Conservation (phyloP, 2,888 invertebrate genomes). For the Eristalis tenax region DNA sequence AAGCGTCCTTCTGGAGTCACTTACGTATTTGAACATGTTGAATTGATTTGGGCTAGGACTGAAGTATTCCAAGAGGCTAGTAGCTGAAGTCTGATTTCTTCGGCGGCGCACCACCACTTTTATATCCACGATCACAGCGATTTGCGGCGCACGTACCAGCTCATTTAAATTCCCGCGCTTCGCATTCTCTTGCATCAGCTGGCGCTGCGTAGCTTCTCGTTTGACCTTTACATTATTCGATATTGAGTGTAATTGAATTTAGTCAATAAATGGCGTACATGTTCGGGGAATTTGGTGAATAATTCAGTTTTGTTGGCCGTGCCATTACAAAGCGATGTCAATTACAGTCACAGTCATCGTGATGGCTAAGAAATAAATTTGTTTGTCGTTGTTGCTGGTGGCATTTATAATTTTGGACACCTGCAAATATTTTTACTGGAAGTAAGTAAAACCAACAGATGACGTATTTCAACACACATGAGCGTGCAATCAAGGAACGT, state of each 20-base stretch:
- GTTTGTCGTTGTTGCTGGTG: no score
- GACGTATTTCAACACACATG: no score
- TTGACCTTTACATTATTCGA: background rate
- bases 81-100: background rate
- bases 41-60: background rate
- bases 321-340: background rate
- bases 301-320: background rate
- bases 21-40: conserved; percentile 46
- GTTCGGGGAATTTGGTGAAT: background rate
- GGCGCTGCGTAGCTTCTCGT: background rate
- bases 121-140: background rate
- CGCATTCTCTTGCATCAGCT: background rate
- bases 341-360: no score
- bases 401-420: no score
- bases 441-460: no score
- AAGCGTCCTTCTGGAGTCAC: background rate
- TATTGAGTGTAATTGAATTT: background rate
- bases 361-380: no score
- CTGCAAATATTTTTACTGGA: no score
- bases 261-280: background rate
- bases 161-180: background rate
- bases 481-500: no score
- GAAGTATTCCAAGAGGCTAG: background rate
- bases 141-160: background rate
- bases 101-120: background rate